These are phyloP conservation scores for Hermaeophaga mercurialis DNA, from an alignment of 2,888 invertebrate species.

Conservation along the genomic window DNA sequence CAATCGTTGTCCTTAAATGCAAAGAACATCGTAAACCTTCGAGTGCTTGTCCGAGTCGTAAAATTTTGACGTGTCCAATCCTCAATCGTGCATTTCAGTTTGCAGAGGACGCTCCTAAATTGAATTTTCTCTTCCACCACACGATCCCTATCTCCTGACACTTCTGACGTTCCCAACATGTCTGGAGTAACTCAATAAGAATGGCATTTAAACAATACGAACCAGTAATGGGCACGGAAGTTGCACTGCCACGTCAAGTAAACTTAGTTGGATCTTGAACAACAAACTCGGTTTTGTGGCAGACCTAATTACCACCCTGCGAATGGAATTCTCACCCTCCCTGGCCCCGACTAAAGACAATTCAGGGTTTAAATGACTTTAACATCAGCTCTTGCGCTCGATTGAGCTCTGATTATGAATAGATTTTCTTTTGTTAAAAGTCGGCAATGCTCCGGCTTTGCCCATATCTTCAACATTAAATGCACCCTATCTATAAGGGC, in stretches of 20 bases:
- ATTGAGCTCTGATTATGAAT: conserved; percentile 33
- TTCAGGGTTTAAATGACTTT: conserved; percentile 46
- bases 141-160: conserved; percentile 23
- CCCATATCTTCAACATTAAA: too few species aligned
- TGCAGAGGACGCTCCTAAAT: conserved; percentile 14
- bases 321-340: conserved; percentile 39
- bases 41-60: background rate
- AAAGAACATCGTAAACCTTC: conserved; percentile 3
- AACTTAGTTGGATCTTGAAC: conserved; percentile 48
- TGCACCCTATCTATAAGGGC: too few species aligned
- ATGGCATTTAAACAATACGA: conserved; percentile 51
- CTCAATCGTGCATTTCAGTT: background rate
- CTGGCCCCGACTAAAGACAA: conserved; percentile 32
- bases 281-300: conserved; percentile 50
- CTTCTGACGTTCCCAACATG: conserved; percentile 27
- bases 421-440: conserved; percentile 17
- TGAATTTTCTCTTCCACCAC: conserved; percentile 18
- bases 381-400: conserved; percentile 38
- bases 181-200: conserved; percentile 46
- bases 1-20: background rate
- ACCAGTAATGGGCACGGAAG: conserved; percentile 48
- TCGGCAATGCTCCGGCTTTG: too few species aligned
- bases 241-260: conserved; percentile 49
- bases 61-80: conserved; percentile 13
- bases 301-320: conserved; percentile 50